These are phyloP conservation scores for Okapia johnstoni DNA, from an alignment of 2,113 vertebrate genomes.

Conservation along the genomic window DNA sequence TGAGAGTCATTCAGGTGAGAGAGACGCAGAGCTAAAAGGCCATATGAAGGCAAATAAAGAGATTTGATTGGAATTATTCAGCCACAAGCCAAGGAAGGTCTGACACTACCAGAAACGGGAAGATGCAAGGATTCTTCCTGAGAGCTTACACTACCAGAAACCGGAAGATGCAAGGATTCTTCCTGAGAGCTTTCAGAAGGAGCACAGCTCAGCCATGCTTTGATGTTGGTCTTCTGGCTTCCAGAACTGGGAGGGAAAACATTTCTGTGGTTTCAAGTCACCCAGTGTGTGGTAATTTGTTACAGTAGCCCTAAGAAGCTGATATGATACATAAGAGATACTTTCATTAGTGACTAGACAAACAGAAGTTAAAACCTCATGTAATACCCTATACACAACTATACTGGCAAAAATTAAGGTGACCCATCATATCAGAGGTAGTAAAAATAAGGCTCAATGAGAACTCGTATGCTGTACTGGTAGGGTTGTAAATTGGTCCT, in stretches of 20 bases:
- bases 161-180: background rate
- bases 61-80: background rate
- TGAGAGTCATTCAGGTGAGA: background rate
- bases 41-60: background rate
- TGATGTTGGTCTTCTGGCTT: background rate
- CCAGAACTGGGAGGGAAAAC: background rate
- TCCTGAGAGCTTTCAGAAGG: background rate
- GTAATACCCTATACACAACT: background rate
- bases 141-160: background rate
- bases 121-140: too few relatives aligned
- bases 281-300: background rate
- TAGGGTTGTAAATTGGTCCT: background rate
- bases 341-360: background rate
- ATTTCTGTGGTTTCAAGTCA: background rate
- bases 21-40: background rate
- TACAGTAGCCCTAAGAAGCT: background rate
- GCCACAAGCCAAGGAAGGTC: background rate
- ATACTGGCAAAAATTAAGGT: background rate
- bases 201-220: background rate
- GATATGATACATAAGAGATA: background rate
- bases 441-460: background rate
- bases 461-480: background rate
- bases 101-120: background rate
- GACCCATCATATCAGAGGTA: accelerated
- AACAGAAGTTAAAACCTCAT: background rate